A percentile compares a stretch with the other conserved stretches of the same genome.
These are phyloP conservation scores for Peucedramus taeniatus DNA, from an alignment of 2,113 vertebrate species.

Conservation along the genomic window DNA sequence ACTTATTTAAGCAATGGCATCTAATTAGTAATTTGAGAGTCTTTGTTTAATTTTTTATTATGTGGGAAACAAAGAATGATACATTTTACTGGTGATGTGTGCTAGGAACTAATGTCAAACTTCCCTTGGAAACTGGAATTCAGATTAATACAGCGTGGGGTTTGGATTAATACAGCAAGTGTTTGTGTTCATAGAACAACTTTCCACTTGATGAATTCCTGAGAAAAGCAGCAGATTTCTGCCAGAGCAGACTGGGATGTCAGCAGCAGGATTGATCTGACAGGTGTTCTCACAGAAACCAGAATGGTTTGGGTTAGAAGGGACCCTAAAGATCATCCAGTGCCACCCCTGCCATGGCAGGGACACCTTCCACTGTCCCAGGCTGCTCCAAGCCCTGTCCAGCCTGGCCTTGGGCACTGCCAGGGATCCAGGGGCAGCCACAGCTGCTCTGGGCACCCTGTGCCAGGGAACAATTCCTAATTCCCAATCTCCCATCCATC, in stretches of 20 bases:
- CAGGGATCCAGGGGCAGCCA: background rate
- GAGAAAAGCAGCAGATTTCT: background rate
- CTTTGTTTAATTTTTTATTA: background rate
- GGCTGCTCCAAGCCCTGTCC: accelerated
- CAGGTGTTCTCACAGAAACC: background rate
- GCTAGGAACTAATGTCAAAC: background rate
- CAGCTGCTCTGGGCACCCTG: background rate
- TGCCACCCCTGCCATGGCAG: background rate
- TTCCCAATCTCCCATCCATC: accelerated
- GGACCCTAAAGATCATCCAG: accelerated
- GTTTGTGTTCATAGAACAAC: background rate
- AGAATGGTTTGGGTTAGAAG: background rate
- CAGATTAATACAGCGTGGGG: background rate
- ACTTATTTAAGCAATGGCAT: background rate
- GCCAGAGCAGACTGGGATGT: background rate
- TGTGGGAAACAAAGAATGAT: background rate
- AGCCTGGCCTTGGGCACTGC: accelerated
- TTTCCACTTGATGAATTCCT: background rate
- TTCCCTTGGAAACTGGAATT: background rate
- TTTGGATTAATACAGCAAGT: background rate
- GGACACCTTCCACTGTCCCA: accelerated
- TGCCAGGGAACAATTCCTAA: background rate
- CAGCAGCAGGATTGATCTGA: background rate
- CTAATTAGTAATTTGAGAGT: background rate
- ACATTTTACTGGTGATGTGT: background rate